Percentiles rank a stretch among this genome's conserved stretches.
Conservation (phyloP, 2,888 invertebrate species). For the Limnephilus rhombicus region DNA sequence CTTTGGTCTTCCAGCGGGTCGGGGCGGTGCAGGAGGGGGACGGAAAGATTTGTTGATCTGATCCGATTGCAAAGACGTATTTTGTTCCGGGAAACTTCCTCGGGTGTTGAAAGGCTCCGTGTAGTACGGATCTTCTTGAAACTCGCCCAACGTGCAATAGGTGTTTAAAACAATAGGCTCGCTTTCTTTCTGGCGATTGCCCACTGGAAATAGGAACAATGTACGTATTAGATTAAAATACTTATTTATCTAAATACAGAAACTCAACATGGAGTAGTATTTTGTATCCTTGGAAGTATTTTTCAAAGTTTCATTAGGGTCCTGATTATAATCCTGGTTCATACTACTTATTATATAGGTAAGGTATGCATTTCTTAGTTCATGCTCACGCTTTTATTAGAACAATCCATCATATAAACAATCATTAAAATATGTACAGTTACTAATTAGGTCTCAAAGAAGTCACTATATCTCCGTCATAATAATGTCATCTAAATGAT, state of each 20-base stretch:
- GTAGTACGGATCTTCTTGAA: constrained; percentile 28
- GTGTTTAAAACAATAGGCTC: not conserved
- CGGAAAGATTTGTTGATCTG: not conserved
- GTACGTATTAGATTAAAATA: not conserved
- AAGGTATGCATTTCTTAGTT: not conserved
- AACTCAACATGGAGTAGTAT: no score
- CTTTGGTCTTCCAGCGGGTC: constrained; percentile 27
- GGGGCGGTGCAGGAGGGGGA: constrained; percentile 25
- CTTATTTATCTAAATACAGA: no score
- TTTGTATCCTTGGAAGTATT: no score
- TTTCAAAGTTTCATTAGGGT: no score
- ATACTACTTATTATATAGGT: no score
- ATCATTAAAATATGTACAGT: not conserved
- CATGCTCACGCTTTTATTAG: no score
- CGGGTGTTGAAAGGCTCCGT: constrained; percentile 23
- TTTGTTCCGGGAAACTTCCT: constrained; percentile 3
- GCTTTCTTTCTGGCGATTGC: not conserved
- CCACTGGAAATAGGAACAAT: not conserved
- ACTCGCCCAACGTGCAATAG: not conserved
- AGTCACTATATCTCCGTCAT: no score
- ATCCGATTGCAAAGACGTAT: not conserved
- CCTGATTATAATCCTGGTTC: no score
- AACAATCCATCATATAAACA: no score
- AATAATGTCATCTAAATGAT: not conserved
- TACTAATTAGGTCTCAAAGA: not conserved